These are phyloP conservation scores for Hiodon tergisus DNA, from an alignment of 2,113 vertebrate species.

Conservation along the genomic window DNA sequence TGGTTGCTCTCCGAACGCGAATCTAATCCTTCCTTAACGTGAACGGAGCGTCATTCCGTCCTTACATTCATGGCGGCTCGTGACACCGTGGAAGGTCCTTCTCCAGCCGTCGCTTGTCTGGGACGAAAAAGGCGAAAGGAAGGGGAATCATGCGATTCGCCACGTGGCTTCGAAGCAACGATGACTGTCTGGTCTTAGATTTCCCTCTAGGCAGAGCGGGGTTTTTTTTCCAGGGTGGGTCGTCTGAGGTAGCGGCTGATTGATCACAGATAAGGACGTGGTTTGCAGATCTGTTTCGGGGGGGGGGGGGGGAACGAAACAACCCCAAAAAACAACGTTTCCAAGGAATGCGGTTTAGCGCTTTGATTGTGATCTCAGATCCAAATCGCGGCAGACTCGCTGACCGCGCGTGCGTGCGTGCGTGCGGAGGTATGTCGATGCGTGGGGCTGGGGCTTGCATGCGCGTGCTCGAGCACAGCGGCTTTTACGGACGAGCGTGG, in stretches of 20 bases:
- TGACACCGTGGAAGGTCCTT: background rate
- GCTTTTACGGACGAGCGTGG: background rate
- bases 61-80: slow-evolving; percentile 17
- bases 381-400: background rate
- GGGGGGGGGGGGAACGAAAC: no score
- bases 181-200: background rate
- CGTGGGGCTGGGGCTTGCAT: background rate
- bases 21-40: slow-evolving; percentile 20
- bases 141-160: background rate
- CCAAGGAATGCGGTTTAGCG: slow-evolving; percentile 53
- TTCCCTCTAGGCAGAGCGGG: slow-evolving; percentile 8
- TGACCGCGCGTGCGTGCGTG: slow-evolving; percentile 14
- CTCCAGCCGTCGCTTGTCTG: background rate
- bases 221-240: slow-evolving; percentile 48
- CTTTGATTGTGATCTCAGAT: slow-evolving; percentile 35
- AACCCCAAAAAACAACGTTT: slow-evolving; percentile 38
- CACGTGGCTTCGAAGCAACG: no score
- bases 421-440: slow-evolving; percentile 4
- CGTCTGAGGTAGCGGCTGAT: slow-evolving; percentile 55
- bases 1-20: background rate
- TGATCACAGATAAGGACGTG: slow-evolving; percentile 62
- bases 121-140: background rate
- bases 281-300: slow-evolving; percentile 47
- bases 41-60: slow-evolving; percentile 35
- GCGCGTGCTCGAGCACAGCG: background rate